Evolutionary conservation across 30 jellyfish, hydroid and myxozoan genomes (phyloP), one percentile per base, ranked within the genome.

Genomic region (Turritopsis rubra): DNA sequence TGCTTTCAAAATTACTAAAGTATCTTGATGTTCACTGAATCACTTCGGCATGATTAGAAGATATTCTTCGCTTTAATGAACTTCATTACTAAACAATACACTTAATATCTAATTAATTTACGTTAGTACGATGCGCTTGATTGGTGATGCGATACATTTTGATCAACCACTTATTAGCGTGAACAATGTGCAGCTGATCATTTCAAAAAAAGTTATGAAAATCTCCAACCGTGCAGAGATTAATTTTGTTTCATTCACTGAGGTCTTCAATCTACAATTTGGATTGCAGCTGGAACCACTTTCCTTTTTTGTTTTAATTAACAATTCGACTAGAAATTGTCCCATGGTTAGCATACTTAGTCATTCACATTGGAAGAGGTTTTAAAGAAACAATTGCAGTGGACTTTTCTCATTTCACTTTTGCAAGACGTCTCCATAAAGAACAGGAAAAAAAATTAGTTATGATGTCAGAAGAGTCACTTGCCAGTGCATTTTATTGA

Each of bases 81-180:
- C 13, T 41, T 41, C 28, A 68, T 68, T 68, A 7, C 31, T n/a
- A 68, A 68, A 68, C 77, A 68, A n/a, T 68, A 9, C 77, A 68
- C 30, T 68, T 68, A 68, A 68, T 68, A 27, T 68, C 28, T 22
- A n/a, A 68, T 68, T 68, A 68, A 68, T 68, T n/a, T 22, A 8
- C 19, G 16, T 68, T n/a, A 68, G 9, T 7, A 19, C 30, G 28
- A n/a, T 68, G 30, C 30, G 77, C 77, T 68, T 68, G 77, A 19
- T 68, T 22, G 19, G 19, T 68, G 77, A 68, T 68, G 77, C 77
- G 77, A 68, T 23, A 68, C 16, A n/a, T 68, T n/a, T 68, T 23
- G 28, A n/a, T 23, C 60, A 41, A 41, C 60, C 60, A 41, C n/a
- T 41, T 41, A 41, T 13, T 41, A 41, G 60, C 60, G 60, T 41